These are phyloP conservation scores for Poeciliopsis paucimaculata DNA, from an alignment of 2,797 vertebrate species.

Conservation along the genomic window DNA sequence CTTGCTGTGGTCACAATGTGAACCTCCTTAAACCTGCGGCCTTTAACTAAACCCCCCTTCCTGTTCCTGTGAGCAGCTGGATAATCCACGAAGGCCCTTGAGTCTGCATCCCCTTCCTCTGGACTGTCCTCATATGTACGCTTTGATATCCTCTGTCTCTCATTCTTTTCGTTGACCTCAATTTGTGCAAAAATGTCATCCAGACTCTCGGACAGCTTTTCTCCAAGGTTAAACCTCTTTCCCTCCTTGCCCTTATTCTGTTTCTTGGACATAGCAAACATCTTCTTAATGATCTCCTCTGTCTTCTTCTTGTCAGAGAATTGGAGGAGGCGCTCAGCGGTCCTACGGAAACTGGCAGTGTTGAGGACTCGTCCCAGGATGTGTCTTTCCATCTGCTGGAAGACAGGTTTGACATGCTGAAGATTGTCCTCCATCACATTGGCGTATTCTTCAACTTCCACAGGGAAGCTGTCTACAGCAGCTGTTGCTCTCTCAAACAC, in stretches of 20 bases:
- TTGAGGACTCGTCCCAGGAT: constrained; percentile 91
- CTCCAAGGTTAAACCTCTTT: constrained; percentile 80
- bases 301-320: constrained; percentile 93
- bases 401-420: constrained; percentile 92
- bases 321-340: constrained; percentile 89
- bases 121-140: constrained; percentile 87
- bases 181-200: constrained; percentile 96
- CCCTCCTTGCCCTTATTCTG: constrained; percentile 82
- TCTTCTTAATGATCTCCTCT: constrained; percentile 88
- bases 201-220: constrained; percentile 86
- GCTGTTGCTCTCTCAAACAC: constrained; percentile 86
- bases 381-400: constrained; percentile 94
- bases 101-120: constrained; percentile 88
- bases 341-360: constrained; percentile 89
- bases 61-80: constrained; percentile 84
- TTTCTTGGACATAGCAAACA: constrained; percentile 89
- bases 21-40: constrained; percentile 80
- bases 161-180: constrained; percentile 90
- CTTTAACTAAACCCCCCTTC: constrained; percentile 75
- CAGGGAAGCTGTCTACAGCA: constrained; percentile 63
- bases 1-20: constrained; percentile 77
- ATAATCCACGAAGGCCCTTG: constrained; percentile 91
- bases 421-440: constrained; percentile 89
- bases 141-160: constrained; percentile 88
- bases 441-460: constrained; percentile 88